Evolutionary conservation across 2,888 invertebrate species (phyloP), one percentile per base, ranked within the genome.

Genomic region (Melieria omissa): DNA sequence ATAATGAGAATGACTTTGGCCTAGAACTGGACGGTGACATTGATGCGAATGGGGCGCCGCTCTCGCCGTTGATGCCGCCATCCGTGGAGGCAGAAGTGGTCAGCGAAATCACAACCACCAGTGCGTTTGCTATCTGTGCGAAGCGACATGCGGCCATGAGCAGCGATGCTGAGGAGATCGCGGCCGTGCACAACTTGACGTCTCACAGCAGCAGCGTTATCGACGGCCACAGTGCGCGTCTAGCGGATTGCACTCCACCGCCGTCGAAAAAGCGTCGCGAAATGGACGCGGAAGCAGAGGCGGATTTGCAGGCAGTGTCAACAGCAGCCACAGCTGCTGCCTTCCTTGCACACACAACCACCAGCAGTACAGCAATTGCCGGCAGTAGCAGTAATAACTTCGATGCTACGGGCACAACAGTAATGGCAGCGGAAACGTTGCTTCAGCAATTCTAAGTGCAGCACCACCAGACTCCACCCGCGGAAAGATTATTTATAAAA

Each of bases 21-120:
- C 61, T 54, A 14, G 74, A 74, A 54, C 16, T 46, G 29, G 61
- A 62, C 29, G 71, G 54, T 12, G 60, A 66, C 8, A 64, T 57
- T 52, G 74, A 74, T 44, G 72, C 78, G 6, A 81, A 80, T 76
- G 78, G 78, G 4, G 79, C 77, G 0, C 82, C 83, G 4, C 70
- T 83, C 45, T 84, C 84, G 4, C 83, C 84, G 2, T 68, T 84
- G 46, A 71, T 84, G 45, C 81, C 85, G 5, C 73, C 85, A 0
- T 79, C 83, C 0, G 71, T 84, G n/a, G 84, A 84, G 75, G 82
- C 82, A 5, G 83, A 84, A 71, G 82, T 84, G 70, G 84, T 83
- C 60, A 83, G 80, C 14, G 84, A 84, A 60, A 84, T 84, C 54
- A 68, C 75, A 62, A 66, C 73, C 49, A 71, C 71, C 42, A 71